A percentile compares a stretch with the other conserved stretches of the same genome.
phyloP scores from a whole-genome alignment of 2,797 vertebrate genomes.

The Adelosebastes latens region DNA sequence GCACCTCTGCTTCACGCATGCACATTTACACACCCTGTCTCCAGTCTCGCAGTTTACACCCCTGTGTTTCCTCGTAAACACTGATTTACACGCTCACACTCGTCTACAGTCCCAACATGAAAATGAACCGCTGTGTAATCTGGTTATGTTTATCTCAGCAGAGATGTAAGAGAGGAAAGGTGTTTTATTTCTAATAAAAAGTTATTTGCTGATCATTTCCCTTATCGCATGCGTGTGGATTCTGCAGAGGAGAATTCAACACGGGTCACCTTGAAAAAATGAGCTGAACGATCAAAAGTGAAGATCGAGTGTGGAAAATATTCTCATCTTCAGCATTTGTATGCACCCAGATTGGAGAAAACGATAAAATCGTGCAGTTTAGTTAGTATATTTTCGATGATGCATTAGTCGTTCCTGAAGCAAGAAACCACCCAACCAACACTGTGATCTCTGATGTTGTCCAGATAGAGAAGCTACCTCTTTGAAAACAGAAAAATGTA shows the following conservation, averaged over 20 bases:
- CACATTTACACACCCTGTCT: neutral
- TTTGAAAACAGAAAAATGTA: conserved; percentile 1
- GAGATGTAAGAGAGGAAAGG: neutral
- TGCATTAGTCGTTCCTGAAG: neutral
- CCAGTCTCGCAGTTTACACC: neutral
- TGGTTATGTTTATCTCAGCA: neutral
- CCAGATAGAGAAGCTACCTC: neutral
- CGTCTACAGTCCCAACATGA: neutral
- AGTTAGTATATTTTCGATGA: neutral
- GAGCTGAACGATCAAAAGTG: conserved; percentile 8
- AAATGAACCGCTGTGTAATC: conserved; percentile 26
- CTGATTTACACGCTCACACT: conserved; percentile 21
- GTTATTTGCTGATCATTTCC: conserved; percentile 31
- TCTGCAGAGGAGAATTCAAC: conserved; percentile 6
- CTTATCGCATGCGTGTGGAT: conserved; percentile 6
- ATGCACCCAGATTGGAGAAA: neutral
- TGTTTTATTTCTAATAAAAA: conserved; percentile 20
- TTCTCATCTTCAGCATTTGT: neutral
- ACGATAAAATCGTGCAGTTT: neutral
- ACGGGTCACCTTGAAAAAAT: conserved; percentile 37
- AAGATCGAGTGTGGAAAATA: conserved; percentile 9
- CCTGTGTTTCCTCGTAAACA: neutral
- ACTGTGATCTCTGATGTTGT: neutral
- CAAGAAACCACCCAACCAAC: neutral
- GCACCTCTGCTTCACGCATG: conserved; percentile 7